Evolutionary conservation across 2,113 vertebrate species (phyloP).

Genomic region (Aepyceros melampus): DNA sequence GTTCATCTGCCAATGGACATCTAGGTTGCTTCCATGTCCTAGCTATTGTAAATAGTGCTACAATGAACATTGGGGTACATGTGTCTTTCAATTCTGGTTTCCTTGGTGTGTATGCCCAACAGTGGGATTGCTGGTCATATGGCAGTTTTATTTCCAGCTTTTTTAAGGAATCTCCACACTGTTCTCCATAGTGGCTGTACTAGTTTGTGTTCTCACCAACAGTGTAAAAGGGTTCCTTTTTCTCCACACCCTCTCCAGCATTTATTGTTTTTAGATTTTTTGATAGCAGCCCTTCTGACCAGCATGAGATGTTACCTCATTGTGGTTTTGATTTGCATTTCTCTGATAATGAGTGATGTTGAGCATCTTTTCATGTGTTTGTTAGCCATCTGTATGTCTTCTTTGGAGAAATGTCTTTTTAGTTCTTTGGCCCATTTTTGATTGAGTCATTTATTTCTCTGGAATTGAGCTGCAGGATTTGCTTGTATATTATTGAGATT

Average conservation of each 20-base stretch:
- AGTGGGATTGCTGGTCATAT: background rate
- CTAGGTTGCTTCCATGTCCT: background rate
- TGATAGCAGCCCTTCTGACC: background rate
- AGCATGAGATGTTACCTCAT: background rate
- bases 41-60: background rate
- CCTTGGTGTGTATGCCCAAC: background rate
- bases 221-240: background rate
- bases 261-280: background rate
- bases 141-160: background rate
- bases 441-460: background rate
- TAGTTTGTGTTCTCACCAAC: background rate
- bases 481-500: background rate
- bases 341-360: background rate
- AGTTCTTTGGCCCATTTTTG: background rate
- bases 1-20: accelerated
- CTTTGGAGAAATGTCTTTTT: background rate
- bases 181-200: background rate
- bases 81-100: background rate
- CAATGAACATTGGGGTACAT: background rate
- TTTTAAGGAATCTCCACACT: background rate
- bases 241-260: background rate
- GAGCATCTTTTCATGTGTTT: background rate
- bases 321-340: background rate
- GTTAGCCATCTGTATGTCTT: background rate
- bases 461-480: background rate